Percentiles rank a stretch among this genome's conserved stretches.
Evolutionary conservation across 2,113 vertebrate genomes (phyloP).

Genomic region (Colaptes auratus): DNA sequence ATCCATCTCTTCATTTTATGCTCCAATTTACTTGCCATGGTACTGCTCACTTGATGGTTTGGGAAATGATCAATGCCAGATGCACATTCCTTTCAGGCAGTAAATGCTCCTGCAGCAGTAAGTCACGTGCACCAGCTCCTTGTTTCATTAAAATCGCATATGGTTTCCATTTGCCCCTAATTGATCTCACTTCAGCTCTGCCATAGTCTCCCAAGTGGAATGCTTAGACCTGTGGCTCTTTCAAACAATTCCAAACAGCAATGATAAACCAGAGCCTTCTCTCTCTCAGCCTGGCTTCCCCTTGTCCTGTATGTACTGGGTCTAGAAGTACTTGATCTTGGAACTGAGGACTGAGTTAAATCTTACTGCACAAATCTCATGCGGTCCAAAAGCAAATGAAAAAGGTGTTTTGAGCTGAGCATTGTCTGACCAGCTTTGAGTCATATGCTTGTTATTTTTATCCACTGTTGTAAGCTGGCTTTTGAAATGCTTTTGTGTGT

Average conservation of each 20-base stretch:
- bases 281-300: neutral
- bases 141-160: conserved; percentile 53
- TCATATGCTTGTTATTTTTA: conserved; percentile 43
- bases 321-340: neutral
- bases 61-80: conserved; percentile 54
- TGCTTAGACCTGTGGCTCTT: conserved; percentile 24
- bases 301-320: neutral
- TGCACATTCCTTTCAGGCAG: conserved; percentile 48
- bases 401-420: neutral
- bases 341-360: neutral
- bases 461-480: neutral
- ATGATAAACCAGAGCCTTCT: conserved; percentile 1
- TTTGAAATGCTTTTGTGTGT: conserved; percentile 25
- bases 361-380: neutral
- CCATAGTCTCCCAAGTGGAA: conserved; percentile 25
- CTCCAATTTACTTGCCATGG: conserved; percentile 39
- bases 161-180: conserved; percentile 70
- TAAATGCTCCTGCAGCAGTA: conserved; percentile 47
- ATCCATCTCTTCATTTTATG: conserved; percentile 27
- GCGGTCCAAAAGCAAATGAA: neutral
- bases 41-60: conserved; percentile 36
- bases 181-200: conserved; percentile 52
- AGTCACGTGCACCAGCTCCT: conserved; percentile 46
- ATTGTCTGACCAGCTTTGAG: conserved; percentile 9
- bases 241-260: conserved; percentile 7